Base-by-base conservation (phyloP, 2,113 vertebrate species). In the Sitta europaea region DNA sequence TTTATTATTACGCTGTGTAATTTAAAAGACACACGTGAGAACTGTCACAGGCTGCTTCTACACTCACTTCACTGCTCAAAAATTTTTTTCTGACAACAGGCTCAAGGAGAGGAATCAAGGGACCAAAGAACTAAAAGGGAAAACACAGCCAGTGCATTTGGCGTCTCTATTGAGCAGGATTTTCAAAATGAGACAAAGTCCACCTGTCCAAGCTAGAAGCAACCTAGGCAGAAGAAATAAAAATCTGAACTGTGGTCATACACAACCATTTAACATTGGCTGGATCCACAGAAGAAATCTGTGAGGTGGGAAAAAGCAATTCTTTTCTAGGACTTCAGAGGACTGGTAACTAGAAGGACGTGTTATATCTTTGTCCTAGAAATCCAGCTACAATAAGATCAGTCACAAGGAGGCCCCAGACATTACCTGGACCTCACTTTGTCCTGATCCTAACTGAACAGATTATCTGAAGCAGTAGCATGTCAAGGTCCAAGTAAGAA, bases 71-170 rank as follows among this genome's bases (percentile, higher is more conserved):
- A 19, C 31, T 23, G 16, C 29, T 35, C 5, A 6, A 45, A 54
- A 2, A 14, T 36, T 42, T 27, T 42, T 27, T 5, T 4, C 22
- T 76, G 18, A 14, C 63, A 59, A 7, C 14, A 53, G 2, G 35
- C 40, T 33, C 12, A 9, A 40, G 3, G 8, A 12, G 19, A 2
- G 11, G 16, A 18, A 36, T 11, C 5, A 11, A 7, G 14, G 40
- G 40, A 40, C 13, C 9, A 54, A 63, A 73, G n/a, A 47, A 84
- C 23, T 33, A n/a, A n/a, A 57, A 50, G 13, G 25, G 35, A 4
- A 85, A 75, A 20, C 29, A 28, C 16, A 21, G 28, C 6, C 65
- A 51, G 10, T 0, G 0, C 0, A 1, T 54, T 73, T 12, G n/a
- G 18, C 48, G 33, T 33, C 7, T 27, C 18, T 38, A 22, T 9